phyloP scores from a whole-genome alignment of 2,113 vertebrate genomes.

The Aphyosemion australe region DNA sequence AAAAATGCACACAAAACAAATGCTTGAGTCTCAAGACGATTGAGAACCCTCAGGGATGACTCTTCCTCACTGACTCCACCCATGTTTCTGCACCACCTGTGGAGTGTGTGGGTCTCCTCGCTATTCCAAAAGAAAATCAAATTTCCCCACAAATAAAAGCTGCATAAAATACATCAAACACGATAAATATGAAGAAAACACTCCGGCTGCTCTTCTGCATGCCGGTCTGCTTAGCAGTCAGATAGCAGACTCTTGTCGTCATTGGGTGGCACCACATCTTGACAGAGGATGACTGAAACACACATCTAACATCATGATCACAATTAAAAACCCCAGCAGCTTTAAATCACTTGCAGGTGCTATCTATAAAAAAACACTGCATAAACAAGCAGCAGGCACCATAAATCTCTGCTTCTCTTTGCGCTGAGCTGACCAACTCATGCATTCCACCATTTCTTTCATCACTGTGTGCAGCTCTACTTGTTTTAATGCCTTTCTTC shows the following conservation, averaged over 20 bases:
- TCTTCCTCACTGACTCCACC: neutral
- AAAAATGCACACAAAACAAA: no score
- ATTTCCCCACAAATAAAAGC: conserved; percentile 45
- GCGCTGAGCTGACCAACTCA: neutral
- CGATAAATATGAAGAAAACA: conserved; percentile 45
- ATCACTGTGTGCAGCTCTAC: conserved; percentile 28
- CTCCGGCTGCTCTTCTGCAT: conserved; percentile 44
- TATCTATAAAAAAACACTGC: conserved; percentile 13
- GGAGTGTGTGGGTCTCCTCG: conserved; percentile 16
- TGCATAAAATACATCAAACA: conserved; percentile 58
- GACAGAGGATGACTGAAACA: conserved; percentile 10
- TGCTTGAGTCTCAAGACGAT: no score
- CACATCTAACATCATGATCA: neutral
- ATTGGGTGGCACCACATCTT: conserved; percentile 29
- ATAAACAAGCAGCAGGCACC: conserved; percentile 10
- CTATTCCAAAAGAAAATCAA: conserved; percentile 37
- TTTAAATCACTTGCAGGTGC: neutral
- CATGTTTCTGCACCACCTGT: neutral
- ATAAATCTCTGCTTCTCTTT: conserved; percentile 5
- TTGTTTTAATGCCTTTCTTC: conserved; percentile 31
- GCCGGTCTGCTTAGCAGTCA: conserved; percentile 34
- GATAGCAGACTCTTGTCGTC: conserved; percentile 40
- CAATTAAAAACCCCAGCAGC: conserved; percentile 23
- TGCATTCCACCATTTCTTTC: conserved; percentile 53
- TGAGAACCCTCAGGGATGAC: neutral